A percentile compares a stretch with the other conserved stretches of the same genome.
Evolutionary conservation across 2,888 invertebrate species (phyloP).

Genomic region (Caenorhabditis angaria): DNA sequence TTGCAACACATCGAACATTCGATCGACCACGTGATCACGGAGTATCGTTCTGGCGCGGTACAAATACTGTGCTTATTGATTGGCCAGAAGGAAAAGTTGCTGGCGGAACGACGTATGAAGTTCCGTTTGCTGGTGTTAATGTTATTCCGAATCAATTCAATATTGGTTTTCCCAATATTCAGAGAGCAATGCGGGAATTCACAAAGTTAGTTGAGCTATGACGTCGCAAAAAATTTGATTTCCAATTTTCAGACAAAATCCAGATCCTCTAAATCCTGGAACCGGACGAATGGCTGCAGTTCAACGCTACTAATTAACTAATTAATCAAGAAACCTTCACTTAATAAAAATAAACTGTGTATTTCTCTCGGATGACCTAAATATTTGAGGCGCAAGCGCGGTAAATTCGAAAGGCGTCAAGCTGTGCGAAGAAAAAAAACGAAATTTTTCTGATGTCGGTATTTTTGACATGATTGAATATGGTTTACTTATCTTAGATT

Average conservation of each 20-base stretch:
- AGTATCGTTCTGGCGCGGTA: slow-evolving; percentile 65
- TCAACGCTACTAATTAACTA: slow-evolving; percentile 12
- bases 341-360: slow-evolving; percentile 11
- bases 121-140: slow-evolving; percentile 62
- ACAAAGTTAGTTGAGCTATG: slow-evolving; percentile 40
- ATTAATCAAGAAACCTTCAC: too few species aligned
- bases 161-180: slow-evolving; percentile 64
- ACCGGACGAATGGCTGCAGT: slow-evolving; percentile 45
- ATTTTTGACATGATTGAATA: too few species aligned
- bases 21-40: slow-evolving; percentile 65
- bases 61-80: slow-evolving; percentile 62
- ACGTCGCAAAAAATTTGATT: too few species aligned
- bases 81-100: slow-evolving; percentile 67
- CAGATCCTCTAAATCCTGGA: slow-evolving; percentile 59
- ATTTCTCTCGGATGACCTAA: too few species aligned
- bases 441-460: too few species aligned
- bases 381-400: too few species aligned
- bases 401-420: too few species aligned
- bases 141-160: slow-evolving; percentile 56
- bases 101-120: slow-evolving; percentile 60
- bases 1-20: slow-evolving; percentile 56
- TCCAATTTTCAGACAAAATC: slow-evolving; percentile 51
- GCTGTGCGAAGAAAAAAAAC: too few species aligned
- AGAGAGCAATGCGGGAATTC: slow-evolving; percentile 46
- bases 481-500: too few species aligned